Evolutionary conservation across 2,113 vertebrate species (phyloP), one percentile per base, ranked within the genome.

Genomic region (Illadopsis cleaveri): DNA sequence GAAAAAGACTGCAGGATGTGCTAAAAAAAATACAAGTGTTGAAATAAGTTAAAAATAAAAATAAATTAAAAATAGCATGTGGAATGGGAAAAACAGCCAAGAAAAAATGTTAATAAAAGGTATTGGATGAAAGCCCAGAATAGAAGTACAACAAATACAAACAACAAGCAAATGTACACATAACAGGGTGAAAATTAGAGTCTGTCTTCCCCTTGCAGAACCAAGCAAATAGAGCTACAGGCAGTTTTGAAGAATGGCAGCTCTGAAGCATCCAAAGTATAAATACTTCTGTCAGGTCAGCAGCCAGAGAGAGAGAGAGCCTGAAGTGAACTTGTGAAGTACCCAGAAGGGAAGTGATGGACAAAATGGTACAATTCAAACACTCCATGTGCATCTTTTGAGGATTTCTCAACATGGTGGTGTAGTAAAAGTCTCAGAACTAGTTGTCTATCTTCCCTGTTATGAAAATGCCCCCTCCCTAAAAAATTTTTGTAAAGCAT

Each of bases 81-180:
- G 37, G 28, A 84, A 90, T n/a, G 50, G 47, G 76, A 96, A 91
- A 94, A 75, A 81, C 64, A 94, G 94, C 86, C 91, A 95, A 94
- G 82, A 94, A 94, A 81, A 94, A 82, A 85, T 60, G 77, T 95
- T 97, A 92, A 93, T 88, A 94, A 90, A 93, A 92, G 16, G 19
- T 92, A 75, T 91, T 96, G 90, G 93, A 93, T 80, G 88, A 90
- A 86, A 96, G 90, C 97, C 91, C 96, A 93, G 95, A 96, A 91
- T 48, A 77, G 78, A 69, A 94, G 18, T 64, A 83, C 64, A 94
- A 56, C 86, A 94, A 96, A 97, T 84, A 94, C 57, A 97, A 94
- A 86, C 86, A 94, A 72, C 58, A 51, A 86, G 73, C 61, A 90
- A 94, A 94, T 68, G 40, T 86, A 89, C 86, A 90, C 69, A 93